Conservation (phyloP, 2,113 vertebrate species). For the Numenius arquata region DNA sequence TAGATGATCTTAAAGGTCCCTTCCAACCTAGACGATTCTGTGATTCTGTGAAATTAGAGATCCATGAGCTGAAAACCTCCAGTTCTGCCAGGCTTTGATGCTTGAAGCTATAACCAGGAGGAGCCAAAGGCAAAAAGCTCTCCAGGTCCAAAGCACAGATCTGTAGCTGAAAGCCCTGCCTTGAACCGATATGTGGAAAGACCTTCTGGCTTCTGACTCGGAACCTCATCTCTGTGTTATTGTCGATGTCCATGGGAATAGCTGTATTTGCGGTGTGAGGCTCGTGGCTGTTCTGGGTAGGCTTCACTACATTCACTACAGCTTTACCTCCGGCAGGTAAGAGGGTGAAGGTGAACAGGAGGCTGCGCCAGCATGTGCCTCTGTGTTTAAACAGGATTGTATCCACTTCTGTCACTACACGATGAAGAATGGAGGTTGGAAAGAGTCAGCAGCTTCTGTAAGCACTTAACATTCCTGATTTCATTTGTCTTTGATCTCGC, state of each 20-base stretch:
- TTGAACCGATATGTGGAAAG: neutral
- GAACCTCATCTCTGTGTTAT: neutral
- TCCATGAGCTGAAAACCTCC: neutral
- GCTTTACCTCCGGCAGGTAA: neutral
- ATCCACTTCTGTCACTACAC: neutral
- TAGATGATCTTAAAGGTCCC: too few relatives aligned
- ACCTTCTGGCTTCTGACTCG: neutral
- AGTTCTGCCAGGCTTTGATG: neutral
- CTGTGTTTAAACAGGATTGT: neutral
- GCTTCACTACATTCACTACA: neutral
- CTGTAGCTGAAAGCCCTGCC: neutral
- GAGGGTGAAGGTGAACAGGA: neutral
- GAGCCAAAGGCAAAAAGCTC: neutral
- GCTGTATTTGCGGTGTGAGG: neutral
- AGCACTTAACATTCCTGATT: constrained; percentile 59
- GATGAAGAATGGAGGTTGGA: neutral
- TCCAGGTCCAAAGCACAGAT: neutral
- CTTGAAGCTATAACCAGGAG: neutral
- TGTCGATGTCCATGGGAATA: accelerated
- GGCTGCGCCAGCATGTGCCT: accelerated
- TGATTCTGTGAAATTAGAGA: neutral
- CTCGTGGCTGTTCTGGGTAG: neutral
- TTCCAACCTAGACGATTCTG: too few relatives aligned
- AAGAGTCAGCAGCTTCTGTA: constrained; percentile 51
- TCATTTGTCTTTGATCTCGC: constrained; percentile 59